These are phyloP conservation scores for Bagarius yarrelli DNA, from an alignment of 2,113 vertebrate species.

Conservation along the genomic window DNA sequence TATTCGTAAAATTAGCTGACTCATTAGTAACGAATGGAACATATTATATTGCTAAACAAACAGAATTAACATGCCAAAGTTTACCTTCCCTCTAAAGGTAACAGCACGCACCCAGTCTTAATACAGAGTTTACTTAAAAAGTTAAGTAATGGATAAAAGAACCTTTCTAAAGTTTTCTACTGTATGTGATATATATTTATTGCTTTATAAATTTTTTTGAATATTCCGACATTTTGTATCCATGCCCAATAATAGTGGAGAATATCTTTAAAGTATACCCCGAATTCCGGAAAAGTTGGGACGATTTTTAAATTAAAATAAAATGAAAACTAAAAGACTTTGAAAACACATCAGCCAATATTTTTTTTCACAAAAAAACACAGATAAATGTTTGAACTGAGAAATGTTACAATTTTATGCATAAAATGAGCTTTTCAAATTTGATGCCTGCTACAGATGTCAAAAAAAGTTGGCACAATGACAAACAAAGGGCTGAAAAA, in stretches of 20 bases:
- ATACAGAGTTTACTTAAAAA: not conserved
- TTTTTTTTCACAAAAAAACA: too few species aligned
- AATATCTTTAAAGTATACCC: not conserved
- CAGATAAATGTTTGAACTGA: too few species aligned
- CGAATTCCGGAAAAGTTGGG: too few species aligned
- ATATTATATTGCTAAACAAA: not conserved
- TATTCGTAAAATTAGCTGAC: not conserved
- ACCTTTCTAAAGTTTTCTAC: too few species aligned
- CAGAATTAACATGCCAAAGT: not conserved
- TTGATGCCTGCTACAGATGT: too few species aligned
- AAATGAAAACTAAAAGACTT: too few species aligned
- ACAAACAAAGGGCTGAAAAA: too few species aligned
- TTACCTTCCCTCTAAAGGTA: not conserved
- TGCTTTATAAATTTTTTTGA: not conserved
- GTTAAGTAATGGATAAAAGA: not conserved
- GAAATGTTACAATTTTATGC: too few species aligned
- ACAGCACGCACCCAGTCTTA: not conserved
- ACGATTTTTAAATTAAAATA: too few species aligned
- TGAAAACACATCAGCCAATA: too few species aligned
- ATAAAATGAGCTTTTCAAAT: too few species aligned
- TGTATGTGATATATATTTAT: not conserved
- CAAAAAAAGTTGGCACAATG: too few species aligned
- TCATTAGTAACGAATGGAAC: not conserved
- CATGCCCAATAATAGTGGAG: not conserved
- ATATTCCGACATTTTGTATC: not conserved